Evolutionary conservation across 1,140 invertebrate species (phyloP).

Genomic region (Drosophila elegans): DNA sequence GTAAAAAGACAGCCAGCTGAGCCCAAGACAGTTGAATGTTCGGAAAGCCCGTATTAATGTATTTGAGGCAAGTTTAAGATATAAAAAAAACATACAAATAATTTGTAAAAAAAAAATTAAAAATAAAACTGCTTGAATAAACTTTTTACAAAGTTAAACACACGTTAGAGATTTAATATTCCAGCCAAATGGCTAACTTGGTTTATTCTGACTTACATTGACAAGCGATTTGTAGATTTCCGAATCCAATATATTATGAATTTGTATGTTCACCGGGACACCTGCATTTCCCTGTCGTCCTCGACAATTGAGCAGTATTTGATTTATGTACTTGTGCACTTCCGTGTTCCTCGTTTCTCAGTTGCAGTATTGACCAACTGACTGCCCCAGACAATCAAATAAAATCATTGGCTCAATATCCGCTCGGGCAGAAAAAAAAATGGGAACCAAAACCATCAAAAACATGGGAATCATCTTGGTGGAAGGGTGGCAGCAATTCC

Average conservation of each 20-base stretch:
- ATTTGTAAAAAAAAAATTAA: too few species aligned
- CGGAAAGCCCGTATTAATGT: not conserved
- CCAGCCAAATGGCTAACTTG: not conserved
- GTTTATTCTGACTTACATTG: conserved; percentile 1
- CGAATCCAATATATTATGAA: not conserved
- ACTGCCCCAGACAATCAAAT: conserved; percentile 64
- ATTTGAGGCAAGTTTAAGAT: not conserved
- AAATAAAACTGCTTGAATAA: not conserved
- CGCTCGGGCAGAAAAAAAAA: conserved; percentile 19
- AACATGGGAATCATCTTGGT: conserved; percentile 40
- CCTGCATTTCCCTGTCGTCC: conserved; percentile 20
- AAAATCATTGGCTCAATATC: conserved; percentile 81
- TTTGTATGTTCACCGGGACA: conserved; percentile 5
- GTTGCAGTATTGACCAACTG: conserved; percentile 41
- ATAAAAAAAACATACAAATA: too few species aligned
- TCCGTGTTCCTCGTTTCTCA: conserved; percentile 41
- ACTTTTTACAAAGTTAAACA: too few species aligned
- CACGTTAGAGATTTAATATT: not conserved
- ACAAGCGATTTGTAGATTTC: conserved; percentile 9
- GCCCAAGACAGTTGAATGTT: conserved; percentile 15
- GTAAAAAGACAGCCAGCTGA: conserved; percentile 15
- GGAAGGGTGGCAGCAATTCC: conserved; percentile 45
- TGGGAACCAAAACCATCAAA: conserved; percentile 19
- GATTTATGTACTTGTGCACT: conserved; percentile 38
- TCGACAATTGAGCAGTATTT: conserved; percentile 17